These are phyloP conservation scores for Nycteola revayana DNA, from an alignment of 2,888 invertebrate species.

Conservation along the genomic window DNA sequence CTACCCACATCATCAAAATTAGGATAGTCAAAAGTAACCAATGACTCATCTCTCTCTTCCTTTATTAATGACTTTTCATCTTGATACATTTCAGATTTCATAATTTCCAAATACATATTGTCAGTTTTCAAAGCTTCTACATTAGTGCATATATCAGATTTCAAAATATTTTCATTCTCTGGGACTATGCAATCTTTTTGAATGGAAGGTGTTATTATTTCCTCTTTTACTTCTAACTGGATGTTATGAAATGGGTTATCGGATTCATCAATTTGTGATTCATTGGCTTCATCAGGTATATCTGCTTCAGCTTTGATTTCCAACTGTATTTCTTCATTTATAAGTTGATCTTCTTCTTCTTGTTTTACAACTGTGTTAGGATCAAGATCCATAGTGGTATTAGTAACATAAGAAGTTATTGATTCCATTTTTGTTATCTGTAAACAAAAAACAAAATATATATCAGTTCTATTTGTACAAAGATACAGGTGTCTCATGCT, in stretches of 20 bases:
- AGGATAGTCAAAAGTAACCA: constrained; percentile 54
- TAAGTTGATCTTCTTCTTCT: constrained; percentile 18
- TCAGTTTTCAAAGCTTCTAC: constrained; percentile 11
- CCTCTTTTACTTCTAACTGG: constrained; percentile 46
- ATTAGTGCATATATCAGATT: too few relatives aligned
- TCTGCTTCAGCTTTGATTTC: constrained; percentile 40
- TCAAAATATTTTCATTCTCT: too few relatives aligned
- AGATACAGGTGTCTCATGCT: too few relatives aligned
- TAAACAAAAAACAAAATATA: constrained; percentile 9
- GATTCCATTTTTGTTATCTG: constrained; percentile 21
- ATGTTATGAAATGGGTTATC: constrained; percentile 41
- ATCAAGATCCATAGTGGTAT: constrained; percentile 17
- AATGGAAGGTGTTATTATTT: constrained; percentile 25
- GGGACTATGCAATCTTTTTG: constrained; percentile 18
- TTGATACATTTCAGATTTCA: constrained; percentile 12
- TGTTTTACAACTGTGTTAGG: constrained; percentile 23
- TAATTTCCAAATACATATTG: constrained; percentile 15
- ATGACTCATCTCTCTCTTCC: constrained; percentile 41
- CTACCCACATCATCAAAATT: constrained; percentile 53
- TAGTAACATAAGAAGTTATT: too few relatives aligned
- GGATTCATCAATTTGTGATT: constrained; percentile 8
- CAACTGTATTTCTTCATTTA: constrained; percentile 25
- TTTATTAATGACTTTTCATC: constrained; percentile 39
- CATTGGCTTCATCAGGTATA: constrained; percentile 23
- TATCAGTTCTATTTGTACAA: too few relatives aligned